Evolutionary conservation across 1,140 invertebrate genomes (phyloP).

Genomic region (Diachasma alloeum): DNA sequence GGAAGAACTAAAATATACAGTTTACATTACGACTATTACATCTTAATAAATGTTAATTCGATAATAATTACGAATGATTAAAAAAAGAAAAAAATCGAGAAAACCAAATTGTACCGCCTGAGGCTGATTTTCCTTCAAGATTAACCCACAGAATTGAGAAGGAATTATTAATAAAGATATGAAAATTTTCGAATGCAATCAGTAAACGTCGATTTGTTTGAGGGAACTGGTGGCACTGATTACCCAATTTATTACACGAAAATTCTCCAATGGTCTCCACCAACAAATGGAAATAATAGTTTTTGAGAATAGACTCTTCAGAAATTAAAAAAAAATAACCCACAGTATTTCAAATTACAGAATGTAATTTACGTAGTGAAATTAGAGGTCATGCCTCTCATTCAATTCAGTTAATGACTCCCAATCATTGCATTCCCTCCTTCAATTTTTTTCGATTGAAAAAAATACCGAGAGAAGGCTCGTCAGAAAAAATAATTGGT

Average conservation of each 20-base stretch:
- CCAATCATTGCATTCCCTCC: too few species aligned
- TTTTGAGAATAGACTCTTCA: too few species aligned
- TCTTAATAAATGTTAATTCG: not conserved
- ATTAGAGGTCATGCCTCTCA: too few species aligned
- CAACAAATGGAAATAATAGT: too few species aligned
- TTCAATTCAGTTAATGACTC: too few species aligned
- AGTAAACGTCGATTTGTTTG: not conserved
- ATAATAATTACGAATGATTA: not conserved
- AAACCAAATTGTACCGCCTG: not conserved
- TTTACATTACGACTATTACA: not conserved
- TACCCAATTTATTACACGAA: too few species aligned
- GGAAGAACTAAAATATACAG: slow-evolving; percentile 3
- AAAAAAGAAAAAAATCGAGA: not conserved
- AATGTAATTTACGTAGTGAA: too few species aligned
- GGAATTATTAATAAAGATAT: not conserved
- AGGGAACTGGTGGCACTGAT: not conserved
- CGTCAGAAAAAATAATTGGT: not conserved
- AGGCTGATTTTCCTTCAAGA: not conserved
- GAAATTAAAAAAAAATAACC: too few species aligned
- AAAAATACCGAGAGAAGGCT: not conserved
- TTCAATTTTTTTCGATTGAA: not conserved
- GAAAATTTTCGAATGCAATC: not conserved
- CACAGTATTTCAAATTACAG: too few species aligned
- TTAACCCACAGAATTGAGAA: too few species aligned
- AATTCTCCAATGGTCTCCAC: too few species aligned